A percentile compares a stretch with the other conserved stretches of the same genome.
These are phyloP conservation scores for Lucifuga dentata DNA, from an alignment of 2,113 vertebrate species.

Conservation along the genomic window DNA sequence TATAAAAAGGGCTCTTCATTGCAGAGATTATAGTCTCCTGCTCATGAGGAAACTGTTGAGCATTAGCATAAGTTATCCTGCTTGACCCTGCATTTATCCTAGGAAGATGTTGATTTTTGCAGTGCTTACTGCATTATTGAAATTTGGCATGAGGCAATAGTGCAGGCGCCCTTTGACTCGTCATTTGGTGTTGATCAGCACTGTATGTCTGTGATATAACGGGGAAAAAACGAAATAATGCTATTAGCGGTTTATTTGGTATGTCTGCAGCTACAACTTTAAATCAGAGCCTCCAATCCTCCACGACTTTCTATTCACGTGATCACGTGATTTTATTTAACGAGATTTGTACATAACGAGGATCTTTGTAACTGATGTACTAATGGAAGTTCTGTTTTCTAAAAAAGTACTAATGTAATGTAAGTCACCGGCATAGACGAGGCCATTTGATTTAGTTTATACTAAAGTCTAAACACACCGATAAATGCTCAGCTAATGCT, in stretches of 20 bases:
- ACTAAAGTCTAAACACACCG: background rate
- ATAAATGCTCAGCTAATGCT: background rate
- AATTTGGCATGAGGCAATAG: background rate
- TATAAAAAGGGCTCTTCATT: no score
- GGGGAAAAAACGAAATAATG: background rate
- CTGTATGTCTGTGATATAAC: no score
- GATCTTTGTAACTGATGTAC: no score
- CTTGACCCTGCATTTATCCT: no score
- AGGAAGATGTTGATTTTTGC: background rate
- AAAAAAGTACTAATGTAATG: no score
- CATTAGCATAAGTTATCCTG: no score
- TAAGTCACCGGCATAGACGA: no score
- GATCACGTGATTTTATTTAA: conserved; percentile 40
- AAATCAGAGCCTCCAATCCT: conserved; percentile 5
- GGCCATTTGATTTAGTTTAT: background rate
- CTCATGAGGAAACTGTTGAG: no score
- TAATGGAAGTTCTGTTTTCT: no score
- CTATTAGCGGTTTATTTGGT: no score
- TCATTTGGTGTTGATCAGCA: background rate
- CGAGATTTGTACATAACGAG: no score
- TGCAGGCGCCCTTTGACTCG: background rate
- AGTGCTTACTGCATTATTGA: background rate
- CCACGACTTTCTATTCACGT: conserved; percentile 11
- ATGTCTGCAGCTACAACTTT: conserved; percentile 19
- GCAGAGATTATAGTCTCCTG: no score